These are phyloP conservation scores for Papilio machaon DNA, from an alignment of 1,140 invertebrate species.

Conservation along the genomic window DNA sequence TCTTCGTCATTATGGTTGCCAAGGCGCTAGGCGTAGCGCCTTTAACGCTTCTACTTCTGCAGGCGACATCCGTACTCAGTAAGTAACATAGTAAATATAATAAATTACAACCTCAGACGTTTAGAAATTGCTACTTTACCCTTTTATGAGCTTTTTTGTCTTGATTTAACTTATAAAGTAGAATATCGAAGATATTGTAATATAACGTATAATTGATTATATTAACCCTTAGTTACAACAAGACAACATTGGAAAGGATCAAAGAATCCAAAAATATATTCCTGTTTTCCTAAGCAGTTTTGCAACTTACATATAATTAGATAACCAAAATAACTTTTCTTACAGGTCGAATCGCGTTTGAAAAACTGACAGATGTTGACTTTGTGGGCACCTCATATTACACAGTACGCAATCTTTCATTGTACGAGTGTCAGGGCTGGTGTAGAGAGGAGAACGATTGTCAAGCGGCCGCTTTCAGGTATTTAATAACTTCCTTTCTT, in stretches of 20 bases:
- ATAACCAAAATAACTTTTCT: constrained; percentile 40
- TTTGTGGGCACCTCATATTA: constrained; percentile 95
- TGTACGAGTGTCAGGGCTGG: constrained; percentile 97
- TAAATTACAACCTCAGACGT: neutral
- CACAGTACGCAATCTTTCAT: constrained; percentile 94
- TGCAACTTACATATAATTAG: neutral
- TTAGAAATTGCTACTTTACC: neutral
- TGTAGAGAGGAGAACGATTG: constrained; percentile 95
- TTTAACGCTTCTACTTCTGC: constrained; percentile 68
- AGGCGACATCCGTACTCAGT: constrained; percentile 69
- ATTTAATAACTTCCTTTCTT: constrained; percentile 43
- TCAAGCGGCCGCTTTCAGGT: constrained; percentile 93
- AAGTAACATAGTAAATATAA: constrained; percentile 44
- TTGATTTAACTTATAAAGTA: too few relatives aligned
- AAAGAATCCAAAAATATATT: too few relatives aligned
- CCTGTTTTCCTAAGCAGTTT: too few relatives aligned
- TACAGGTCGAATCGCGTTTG: constrained; percentile 92
- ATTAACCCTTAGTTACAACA: too few relatives aligned
- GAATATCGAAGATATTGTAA: too few relatives aligned
- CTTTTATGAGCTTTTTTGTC: neutral
- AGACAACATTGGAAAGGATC: too few relatives aligned
- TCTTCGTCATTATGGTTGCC: constrained; percentile 64
- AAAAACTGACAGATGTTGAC: constrained; percentile 96
- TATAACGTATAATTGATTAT: too few relatives aligned
- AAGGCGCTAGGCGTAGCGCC: constrained; percentile 69